These are phyloP conservation scores for Ditula angustiorana DNA, from an alignment of 2,888 invertebrate species.

Conservation along the genomic window DNA sequence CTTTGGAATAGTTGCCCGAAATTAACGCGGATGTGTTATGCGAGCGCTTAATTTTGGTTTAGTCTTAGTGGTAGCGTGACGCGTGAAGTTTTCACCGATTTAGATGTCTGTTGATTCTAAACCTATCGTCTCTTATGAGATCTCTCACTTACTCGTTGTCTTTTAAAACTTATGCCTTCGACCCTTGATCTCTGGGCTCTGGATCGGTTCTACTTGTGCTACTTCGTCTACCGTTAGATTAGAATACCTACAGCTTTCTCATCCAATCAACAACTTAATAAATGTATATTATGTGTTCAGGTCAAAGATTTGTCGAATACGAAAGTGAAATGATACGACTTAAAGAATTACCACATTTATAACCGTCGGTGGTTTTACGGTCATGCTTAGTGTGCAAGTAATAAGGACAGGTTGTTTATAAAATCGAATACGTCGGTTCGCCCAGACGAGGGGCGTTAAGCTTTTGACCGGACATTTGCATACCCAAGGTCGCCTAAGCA, in stretches of 20 bases:
- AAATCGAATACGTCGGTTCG: slow-evolving; percentile 40
- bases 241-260: slow-evolving; percentile 8
- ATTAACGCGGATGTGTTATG: background rate
- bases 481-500: slow-evolving; percentile 67
- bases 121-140: no score
- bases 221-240: no score
- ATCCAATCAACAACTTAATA: slow-evolving; percentile 3
- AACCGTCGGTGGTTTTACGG: background rate
- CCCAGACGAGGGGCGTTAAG: slow-evolving; percentile 54
- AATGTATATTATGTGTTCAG: background rate
- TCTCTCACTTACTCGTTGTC: no score
- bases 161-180: no score
- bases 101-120: background rate
- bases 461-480: slow-evolving; percentile 71
- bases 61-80: background rate
- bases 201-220: no score
- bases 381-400: slow-evolving; percentile 11
- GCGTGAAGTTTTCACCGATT: background rate
- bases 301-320: background rate
- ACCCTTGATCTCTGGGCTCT: no score
- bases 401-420: slow-evolving; percentile 28
- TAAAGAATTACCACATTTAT: background rate
- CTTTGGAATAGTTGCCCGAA: slow-evolving; percentile 9
- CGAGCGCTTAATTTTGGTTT: background rate
- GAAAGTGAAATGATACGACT: slow-evolving; percentile 22